phyloP scores from a whole-genome alignment of 1,140 invertebrate genomes.

The Trypoxylus dichotomus region DNA sequence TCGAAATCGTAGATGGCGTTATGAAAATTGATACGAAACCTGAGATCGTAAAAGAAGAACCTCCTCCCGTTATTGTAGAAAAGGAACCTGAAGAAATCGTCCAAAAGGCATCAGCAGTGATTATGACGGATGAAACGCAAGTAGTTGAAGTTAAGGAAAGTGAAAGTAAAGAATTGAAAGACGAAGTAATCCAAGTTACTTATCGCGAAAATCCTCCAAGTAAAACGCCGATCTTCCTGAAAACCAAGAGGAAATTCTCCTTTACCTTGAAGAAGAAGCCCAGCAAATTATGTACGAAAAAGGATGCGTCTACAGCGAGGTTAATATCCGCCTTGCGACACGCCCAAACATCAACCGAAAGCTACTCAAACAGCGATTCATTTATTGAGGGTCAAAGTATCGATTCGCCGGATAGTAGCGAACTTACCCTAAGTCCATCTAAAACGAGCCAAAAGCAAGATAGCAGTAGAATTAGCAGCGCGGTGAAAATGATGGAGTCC shows the following conservation, averaged over 20 bases:
- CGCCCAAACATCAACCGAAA: constrained; percentile 1
- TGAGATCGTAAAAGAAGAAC: neutral
- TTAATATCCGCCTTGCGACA: neutral
- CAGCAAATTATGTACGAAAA: neutral
- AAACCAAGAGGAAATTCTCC: constrained; percentile 19
- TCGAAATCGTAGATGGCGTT: constrained; percentile 6
- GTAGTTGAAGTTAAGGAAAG: neutral
- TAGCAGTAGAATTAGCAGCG: constrained; percentile 23
- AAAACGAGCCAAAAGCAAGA: neutral
- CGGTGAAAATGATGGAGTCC: constrained; percentile 23
- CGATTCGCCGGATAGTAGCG: neutral
- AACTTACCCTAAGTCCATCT: neutral
- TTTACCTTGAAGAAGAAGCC: neutral
- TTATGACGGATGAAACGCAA: neutral
- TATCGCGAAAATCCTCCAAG: neutral
- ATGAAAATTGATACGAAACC: neutral
- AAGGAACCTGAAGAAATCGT: neutral
- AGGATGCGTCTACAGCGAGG: neutral
- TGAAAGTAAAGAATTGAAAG: constrained; percentile 9
- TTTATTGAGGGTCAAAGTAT: neutral
- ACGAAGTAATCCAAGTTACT: neutral
- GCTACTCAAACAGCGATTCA: neutral
- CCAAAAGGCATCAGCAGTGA: too few species aligned
- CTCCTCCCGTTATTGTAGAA: neutral
- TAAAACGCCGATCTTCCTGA: neutral